A percentile compares a stretch with the other conserved stretches of the same genome.
Evolutionary conservation across 1,140 invertebrate genomes (phyloP).

Genomic region (Xylocopa sonorina): DNA sequence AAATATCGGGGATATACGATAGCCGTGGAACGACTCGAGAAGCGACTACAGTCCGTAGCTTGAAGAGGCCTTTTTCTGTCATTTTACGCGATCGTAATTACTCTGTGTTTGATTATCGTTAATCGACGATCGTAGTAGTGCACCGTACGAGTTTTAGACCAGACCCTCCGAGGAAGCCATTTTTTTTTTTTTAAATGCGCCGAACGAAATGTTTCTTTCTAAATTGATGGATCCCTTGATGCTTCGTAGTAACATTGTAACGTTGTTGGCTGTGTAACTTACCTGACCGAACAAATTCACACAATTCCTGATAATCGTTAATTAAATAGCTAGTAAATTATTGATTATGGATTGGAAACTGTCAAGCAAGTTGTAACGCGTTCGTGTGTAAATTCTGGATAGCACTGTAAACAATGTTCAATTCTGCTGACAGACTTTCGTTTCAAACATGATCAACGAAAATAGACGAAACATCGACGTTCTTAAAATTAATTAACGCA

Average conservation of each 20-base stretch:
- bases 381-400: background rate
- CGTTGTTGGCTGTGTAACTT: background rate
- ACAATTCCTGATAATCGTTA: no score
- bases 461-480: conserved; percentile 6
- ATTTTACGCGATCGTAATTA: background rate
- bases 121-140: background rate
- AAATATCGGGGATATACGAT: conserved; percentile 16
- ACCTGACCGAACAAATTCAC: conserved; percentile 2
- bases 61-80: background rate
- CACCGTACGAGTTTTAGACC: background rate
- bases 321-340: background rate
- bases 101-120: background rate
- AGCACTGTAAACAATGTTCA: conserved; percentile 13
- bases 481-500: conserved; percentile 1
- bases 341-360: background rate
- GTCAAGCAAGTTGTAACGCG: background rate
- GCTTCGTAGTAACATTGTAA: no score
- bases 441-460: background rate
- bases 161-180: background rate
- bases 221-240: background rate
- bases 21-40: background rate
- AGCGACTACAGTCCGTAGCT: conserved; percentile 13
- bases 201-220: background rate
- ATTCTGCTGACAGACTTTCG: conserved; percentile 7
- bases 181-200: background rate